Evolutionary conservation across 1,140 invertebrate genomes (phyloP).

Genomic region (Plutomurus gul): DNA sequence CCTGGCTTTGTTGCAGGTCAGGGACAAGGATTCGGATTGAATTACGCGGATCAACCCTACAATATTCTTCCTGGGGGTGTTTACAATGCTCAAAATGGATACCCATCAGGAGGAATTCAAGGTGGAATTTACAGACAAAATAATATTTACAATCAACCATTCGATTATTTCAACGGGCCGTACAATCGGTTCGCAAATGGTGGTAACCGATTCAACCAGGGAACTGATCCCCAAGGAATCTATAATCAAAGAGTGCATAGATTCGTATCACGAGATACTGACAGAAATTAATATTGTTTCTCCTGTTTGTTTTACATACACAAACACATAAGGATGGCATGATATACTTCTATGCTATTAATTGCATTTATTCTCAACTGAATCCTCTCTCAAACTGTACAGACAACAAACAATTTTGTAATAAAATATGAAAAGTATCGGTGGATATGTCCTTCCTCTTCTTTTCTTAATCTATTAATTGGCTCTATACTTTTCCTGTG

Average conservation of each 20-base stretch:
- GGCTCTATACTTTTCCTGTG: too few relatives aligned
- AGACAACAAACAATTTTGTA: too few relatives aligned
- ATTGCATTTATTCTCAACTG: too few relatives aligned
- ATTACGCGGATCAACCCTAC: conserved; percentile 1
- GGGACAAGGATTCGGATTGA: conserved; percentile 7
- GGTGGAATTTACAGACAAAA: conserved; percentile 1
- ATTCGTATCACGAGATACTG: not conserved
- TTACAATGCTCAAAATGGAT: not conserved
- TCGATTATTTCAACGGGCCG: not conserved
- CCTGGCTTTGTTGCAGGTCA: conserved; percentile 10
- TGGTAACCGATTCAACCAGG: not conserved
- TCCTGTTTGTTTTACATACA: too few relatives aligned
- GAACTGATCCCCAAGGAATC: not conserved
- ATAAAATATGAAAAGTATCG: too few relatives aligned
- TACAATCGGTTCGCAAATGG: not conserved
- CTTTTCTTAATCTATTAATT: too few relatives aligned
- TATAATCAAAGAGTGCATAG: not conserved
- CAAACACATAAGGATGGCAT: too few relatives aligned
- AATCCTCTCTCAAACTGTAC: too few relatives aligned
- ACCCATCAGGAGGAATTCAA: not conserved
- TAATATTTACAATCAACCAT: not conserved
- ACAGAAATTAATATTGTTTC: conserved; percentile 21
- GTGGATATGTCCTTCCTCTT: too few relatives aligned
- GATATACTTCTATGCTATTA: too few relatives aligned
- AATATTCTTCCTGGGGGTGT: not conserved